Percentiles rank a stretch among this genome's conserved stretches.
These are phyloP conservation scores for Setophaga coronata DNA, from an alignment of 2,113 vertebrate genomes.

Conservation along the genomic window DNA sequence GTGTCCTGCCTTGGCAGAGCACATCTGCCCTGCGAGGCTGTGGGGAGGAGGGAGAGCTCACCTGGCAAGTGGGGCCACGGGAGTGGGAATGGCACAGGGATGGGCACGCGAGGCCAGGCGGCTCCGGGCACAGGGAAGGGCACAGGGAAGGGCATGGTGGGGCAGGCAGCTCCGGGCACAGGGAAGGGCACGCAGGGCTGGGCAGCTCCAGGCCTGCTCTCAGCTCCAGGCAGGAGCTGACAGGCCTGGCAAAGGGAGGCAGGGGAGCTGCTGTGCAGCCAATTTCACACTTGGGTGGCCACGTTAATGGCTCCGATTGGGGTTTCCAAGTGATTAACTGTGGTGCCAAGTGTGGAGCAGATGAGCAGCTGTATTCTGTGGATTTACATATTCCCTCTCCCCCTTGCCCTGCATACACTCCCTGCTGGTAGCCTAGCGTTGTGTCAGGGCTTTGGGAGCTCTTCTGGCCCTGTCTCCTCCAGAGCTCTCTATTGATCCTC, in stretches of 20 bases:
- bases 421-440: neutral
- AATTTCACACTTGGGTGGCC: conserved; percentile 67
- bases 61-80: fast-evolving
- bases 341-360: conserved; percentile 13
- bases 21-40: fast-evolving
- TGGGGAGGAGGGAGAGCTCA: neutral
- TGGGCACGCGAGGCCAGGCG: neutral
- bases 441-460: neutral
- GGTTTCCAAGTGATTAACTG: conserved; percentile 57
- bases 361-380: conserved; percentile 27
- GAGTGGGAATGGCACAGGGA: neutral
- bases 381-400: neutral
- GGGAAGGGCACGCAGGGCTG: fast-evolving
- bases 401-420: neutral
- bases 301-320: conserved; percentile 59
- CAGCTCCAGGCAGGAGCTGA: neutral
- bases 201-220: neutral
- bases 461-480: neutral
- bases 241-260: neutral
- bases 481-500: neutral
- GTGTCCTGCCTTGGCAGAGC: fast-evolving
- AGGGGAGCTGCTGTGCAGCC: conserved; percentile 32
- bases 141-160: neutral
- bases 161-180: neutral
- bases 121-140: neutral